Evolutionary conservation across 2,888 invertebrate species (phyloP).

Genomic region (Hyposoter didymator): DNA sequence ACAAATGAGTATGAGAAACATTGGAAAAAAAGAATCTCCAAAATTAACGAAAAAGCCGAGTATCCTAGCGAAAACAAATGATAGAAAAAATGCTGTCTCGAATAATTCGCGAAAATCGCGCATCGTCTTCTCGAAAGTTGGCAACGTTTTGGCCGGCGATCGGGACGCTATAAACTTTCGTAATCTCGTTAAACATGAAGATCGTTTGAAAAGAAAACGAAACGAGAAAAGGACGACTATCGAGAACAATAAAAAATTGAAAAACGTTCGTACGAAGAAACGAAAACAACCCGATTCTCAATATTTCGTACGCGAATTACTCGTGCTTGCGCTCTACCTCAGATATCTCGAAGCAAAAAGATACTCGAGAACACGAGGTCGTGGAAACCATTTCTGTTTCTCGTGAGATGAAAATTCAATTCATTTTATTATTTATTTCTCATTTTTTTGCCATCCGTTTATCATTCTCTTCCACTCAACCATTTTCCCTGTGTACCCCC

Average conservation of each 20-base stretch:
- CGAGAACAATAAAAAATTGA: neutral
- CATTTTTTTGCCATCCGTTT: neutral
- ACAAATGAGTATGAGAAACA: conserved; percentile 3
- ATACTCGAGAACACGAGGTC: conserved; percentile 63
- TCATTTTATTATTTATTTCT: conserved; percentile 1
- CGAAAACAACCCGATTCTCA: conserved; percentile 28
- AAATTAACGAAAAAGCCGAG: neutral
- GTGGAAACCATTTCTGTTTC: conserved; percentile 43
- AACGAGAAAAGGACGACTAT: neutral
- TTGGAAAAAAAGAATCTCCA: neutral
- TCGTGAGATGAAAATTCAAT: conserved; percentile 3
- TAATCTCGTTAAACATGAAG: conserved; percentile 2
- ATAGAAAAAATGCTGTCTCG: neutral
- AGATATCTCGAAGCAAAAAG: conserved; percentile 75
- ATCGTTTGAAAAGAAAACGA: neutral
- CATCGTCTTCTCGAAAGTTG: neutral
- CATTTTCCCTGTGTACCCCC: neutral
- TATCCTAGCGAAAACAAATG: neutral
- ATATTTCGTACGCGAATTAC: conserved; percentile 73
- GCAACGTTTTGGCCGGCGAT: neutral
- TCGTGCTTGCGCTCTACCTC: conserved; percentile 77
- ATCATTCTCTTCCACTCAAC: neutral
- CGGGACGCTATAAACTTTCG: neutral
- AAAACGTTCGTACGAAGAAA: conserved; percentile 17
- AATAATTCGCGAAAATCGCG: neutral